Percentiles rank a stretch among this genome's conserved stretches.
Evolutionary conservation across 2,797 vertebrate species (phyloP).

Genomic region (Thamnophis elegans): DNA sequence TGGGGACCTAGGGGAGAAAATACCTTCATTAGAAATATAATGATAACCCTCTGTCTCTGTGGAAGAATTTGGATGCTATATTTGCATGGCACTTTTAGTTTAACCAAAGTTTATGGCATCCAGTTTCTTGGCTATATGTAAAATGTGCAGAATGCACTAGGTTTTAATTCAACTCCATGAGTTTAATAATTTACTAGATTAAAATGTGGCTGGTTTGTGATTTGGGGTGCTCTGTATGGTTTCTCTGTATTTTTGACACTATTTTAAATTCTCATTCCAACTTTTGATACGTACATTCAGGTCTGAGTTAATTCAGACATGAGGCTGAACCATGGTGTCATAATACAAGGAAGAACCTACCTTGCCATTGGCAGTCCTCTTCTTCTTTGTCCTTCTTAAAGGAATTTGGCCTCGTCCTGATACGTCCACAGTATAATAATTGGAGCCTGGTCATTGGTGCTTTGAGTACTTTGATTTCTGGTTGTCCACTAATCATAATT

Average conservation of each 20-base stretch:
- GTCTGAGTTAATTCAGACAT: neutral
- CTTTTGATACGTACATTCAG: neutral
- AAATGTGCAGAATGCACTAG: neutral
- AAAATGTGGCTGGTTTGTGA: neutral
- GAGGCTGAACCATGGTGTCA: neutral
- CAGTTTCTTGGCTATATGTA: neutral
- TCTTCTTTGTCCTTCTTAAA: neutral
- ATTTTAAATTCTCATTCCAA: neutral
- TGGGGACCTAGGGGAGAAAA: neutral
- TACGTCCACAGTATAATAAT: neutral
- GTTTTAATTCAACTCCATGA: neutral
- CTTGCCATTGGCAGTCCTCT: neutral
- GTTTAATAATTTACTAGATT: neutral
- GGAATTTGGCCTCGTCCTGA: neutral
- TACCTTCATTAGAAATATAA: neutral
- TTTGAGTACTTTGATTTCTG: neutral
- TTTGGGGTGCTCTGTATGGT: neutral
- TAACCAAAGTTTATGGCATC: neutral
- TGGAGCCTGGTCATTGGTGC: neutral
- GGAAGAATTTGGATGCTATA: neutral
- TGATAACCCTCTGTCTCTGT: accelerated
- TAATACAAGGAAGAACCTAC: neutral
- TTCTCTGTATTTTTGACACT: neutral
- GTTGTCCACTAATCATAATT: neutral
- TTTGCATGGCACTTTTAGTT: neutral